phyloP scores from a whole-genome alignment of 2,113 vertebrate genomes.

The Ginglymostoma cirratum region DNA sequence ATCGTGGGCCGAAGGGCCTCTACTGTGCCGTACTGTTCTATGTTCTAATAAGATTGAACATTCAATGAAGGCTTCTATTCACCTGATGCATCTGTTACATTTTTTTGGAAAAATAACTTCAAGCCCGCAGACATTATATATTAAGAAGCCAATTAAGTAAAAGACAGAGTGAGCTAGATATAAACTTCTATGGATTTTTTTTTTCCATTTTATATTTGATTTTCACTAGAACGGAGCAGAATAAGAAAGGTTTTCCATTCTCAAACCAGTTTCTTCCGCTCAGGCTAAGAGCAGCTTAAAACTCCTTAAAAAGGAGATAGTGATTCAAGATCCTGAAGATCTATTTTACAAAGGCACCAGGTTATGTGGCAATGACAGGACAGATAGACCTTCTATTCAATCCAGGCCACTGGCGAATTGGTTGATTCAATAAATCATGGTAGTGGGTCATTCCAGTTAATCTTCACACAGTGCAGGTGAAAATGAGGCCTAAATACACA shows the following conservation, averaged over 20 bases:
- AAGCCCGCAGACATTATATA: background rate
- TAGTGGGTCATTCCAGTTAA: background rate
- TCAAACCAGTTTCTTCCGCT: background rate
- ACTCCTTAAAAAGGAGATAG: background rate
- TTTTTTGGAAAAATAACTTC: background rate
- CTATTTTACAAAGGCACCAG: background rate
- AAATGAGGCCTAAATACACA: background rate
- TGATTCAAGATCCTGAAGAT: background rate
- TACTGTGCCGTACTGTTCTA: too few species aligned
- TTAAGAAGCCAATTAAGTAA: background rate
- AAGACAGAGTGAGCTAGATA: background rate
- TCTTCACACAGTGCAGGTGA: background rate
- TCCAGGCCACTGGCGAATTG: background rate
- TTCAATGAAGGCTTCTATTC: background rate
- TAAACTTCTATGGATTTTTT: background rate
- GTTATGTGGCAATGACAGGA: background rate
- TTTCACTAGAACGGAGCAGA: background rate
- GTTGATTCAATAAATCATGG: background rate
- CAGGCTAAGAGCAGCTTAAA: background rate
- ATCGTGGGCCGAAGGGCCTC: too few species aligned
- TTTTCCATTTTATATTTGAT: background rate
- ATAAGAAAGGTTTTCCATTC: background rate
- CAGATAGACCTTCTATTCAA: background rate
- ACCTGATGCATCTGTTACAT: background rate
- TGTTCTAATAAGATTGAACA: too few species aligned